A percentile compares a stretch with the other conserved stretches of the same genome.
phyloP scores from a whole-genome alignment of 2,888 invertebrate species.

The Calameuta idolon region DNA sequence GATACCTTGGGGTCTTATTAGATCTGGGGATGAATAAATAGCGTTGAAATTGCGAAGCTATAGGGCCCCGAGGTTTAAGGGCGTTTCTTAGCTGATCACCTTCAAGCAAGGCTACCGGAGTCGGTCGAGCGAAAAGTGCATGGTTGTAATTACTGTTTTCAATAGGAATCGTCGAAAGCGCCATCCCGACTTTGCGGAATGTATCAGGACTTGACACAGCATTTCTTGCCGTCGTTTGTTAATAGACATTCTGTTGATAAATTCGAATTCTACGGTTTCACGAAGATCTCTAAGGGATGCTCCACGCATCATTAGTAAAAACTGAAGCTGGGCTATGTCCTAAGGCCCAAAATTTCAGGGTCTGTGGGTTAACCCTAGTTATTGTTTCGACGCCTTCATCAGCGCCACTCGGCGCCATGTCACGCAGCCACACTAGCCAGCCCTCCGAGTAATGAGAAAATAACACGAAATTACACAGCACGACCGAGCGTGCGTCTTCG shows the following conservation, averaged over 20 bases:
- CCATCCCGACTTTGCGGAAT: not conserved
- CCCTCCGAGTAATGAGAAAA: conserved; percentile 50
- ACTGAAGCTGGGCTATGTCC: not conserved
- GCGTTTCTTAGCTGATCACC: conserved; percentile 7
- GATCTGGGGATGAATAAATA: too few relatives aligned
- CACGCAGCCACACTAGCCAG: conserved; percentile 37
- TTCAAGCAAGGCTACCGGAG: conserved; percentile 16
- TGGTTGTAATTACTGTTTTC: not conserved
- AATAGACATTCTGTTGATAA: not conserved
- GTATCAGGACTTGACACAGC: not conserved
- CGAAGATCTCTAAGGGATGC: not conserved
- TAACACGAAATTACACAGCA: conserved; percentile 57
- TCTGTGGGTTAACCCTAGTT: conserved; percentile 25
- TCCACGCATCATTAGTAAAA: not conserved
- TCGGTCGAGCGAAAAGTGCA: not conserved
- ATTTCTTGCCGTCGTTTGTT: not conserved
- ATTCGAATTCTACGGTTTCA: not conserved
- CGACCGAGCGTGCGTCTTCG: conserved; percentile 44
- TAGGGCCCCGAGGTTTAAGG: not conserved
- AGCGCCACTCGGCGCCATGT: conserved; percentile 33
- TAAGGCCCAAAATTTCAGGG: not conserved
- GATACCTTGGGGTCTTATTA: too few relatives aligned
- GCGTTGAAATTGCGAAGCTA: too few relatives aligned
- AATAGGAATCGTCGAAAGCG: not conserved
- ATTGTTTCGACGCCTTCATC: conserved; percentile 45